Conservation (phyloP, 2,888 invertebrate species). For the Poecilus cupreus region DNA sequence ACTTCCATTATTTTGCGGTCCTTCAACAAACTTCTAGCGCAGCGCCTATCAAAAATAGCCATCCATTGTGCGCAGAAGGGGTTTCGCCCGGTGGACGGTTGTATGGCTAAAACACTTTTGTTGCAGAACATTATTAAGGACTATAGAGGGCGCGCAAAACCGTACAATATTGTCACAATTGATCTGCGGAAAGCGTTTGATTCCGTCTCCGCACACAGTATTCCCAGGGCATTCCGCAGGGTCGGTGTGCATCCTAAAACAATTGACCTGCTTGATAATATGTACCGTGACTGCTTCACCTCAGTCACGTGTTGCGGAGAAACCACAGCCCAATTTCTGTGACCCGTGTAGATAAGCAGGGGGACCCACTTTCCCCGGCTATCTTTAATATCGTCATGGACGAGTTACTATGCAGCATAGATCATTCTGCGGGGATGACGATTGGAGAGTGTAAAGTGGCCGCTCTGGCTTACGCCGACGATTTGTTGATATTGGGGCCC, state of each 20-base stretch:
- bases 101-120: not conserved
- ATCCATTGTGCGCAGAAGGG: slow-evolving; percentile 3
- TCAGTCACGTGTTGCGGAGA: not conserved
- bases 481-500: not conserved
- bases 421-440: not conserved
- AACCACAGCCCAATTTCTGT: not conserved
- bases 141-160: not conserved
- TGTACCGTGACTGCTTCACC: not conserved
- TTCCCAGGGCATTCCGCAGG: not conserved
- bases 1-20: not conserved
- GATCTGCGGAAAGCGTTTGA: slow-evolving; percentile 8
- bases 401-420: not conserved
- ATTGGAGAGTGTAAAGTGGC: not conserved
- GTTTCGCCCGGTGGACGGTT: slow-evolving; percentile 9
- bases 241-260: not conserved
- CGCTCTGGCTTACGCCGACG: slow-evolving; percentile 10
- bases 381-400: slow-evolving; percentile 13
- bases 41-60: not conserved
- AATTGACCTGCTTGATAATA: not conserved
- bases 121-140: slow-evolving; percentile 23
- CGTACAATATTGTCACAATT: not conserved
- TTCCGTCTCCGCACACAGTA: not conserved
- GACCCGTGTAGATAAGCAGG: slow-evolving; percentile 28
- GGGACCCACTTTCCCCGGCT: slow-evolving; percentile 12
- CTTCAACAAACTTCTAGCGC: not conserved